Conservation (phyloP, 2,113 vertebrate species). For the Peromyscus californicus region DNA sequence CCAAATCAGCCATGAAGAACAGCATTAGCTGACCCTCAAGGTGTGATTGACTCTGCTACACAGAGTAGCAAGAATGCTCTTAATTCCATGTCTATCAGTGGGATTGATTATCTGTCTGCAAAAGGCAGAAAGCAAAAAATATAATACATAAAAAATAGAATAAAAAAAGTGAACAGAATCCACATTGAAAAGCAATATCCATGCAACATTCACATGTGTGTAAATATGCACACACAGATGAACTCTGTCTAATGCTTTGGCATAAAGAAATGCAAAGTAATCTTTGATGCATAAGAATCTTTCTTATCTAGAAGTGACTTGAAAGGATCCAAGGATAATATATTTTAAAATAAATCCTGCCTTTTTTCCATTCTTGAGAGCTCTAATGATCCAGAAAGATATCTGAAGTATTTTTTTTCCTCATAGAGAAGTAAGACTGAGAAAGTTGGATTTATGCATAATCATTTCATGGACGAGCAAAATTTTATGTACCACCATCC, state of each 20-base stretch:
- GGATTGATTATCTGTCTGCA: conserved; percentile 42
- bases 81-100: conserved; percentile 44
- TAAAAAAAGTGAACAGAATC: background rate
- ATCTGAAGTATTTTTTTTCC: background rate
- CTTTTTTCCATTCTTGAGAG: conserved; percentile 46
- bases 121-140: conserved; percentile 63
- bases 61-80: conserved; percentile 14
- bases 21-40: conserved; percentile 42
- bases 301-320: conserved; percentile 44
- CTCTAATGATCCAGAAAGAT: conserved; percentile 60
- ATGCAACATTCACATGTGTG: background rate
- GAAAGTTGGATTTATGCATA: conserved; percentile 80
- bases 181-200: background rate
- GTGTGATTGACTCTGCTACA: conserved; percentile 28
- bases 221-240: background rate
- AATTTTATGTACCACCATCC: conserved; percentile 80
- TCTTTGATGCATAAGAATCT: background rate
- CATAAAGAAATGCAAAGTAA: background rate
- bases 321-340: conserved; percentile 36
- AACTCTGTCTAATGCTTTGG: background rate
- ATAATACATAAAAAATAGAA: conserved; percentile 5
- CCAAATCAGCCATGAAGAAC: conserved; percentile 22
- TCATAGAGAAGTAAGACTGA: conserved; percentile 70
- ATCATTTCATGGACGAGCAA: conserved; percentile 80
- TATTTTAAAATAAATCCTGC: conserved; percentile 43